These are phyloP conservation scores for Sphaerophoria rueppellii DNA, from an alignment of 2,888 invertebrate genomes.

Conservation along the genomic window DNA sequence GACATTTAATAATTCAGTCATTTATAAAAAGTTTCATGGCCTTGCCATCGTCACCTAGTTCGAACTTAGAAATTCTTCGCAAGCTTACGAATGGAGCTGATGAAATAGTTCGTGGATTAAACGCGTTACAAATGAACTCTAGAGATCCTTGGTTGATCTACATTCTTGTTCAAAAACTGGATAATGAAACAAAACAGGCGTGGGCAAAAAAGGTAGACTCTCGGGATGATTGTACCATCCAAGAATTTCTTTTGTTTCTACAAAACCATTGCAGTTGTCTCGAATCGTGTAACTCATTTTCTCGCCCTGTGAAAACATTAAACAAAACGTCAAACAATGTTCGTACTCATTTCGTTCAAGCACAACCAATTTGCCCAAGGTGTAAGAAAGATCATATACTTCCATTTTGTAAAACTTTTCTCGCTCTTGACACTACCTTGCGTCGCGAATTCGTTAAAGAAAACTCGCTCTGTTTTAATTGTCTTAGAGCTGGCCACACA, in stretches of 20 bases:
- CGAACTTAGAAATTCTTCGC: constrained; percentile 37
- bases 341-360: constrained; percentile 9
- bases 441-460: not conserved
- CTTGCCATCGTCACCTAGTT: constrained; percentile 19
- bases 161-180: constrained; percentile 36
- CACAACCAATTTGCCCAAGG: constrained; percentile 4
- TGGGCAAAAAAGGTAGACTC: constrained; percentile 33
- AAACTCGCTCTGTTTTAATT: not conserved
- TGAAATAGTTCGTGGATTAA: constrained; percentile 30
- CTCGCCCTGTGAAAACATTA: not conserved
- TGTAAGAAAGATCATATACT: constrained; percentile 20
- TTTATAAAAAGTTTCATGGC: constrained; percentile 57
- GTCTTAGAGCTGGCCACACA: constrained; percentile 1
- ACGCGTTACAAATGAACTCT: constrained; percentile 25
- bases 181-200: constrained; percentile 33
- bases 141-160: constrained; percentile 36
- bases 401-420: constrained; percentile 29
- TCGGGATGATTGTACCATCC: constrained; percentile 5
- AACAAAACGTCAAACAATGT: not conserved
- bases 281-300: constrained; percentile 28
- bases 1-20: constrained; percentile 52
- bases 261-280: constrained; percentile 21
- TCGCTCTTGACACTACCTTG: not conserved
- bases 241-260: constrained; percentile 18
- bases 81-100: constrained; percentile 58